Percentiles rank a stretch among this genome's conserved stretches.
These are phyloP conservation scores for Sylvietta virens DNA, from an alignment of 2,113 vertebrate species.

Conservation along the genomic window DNA sequence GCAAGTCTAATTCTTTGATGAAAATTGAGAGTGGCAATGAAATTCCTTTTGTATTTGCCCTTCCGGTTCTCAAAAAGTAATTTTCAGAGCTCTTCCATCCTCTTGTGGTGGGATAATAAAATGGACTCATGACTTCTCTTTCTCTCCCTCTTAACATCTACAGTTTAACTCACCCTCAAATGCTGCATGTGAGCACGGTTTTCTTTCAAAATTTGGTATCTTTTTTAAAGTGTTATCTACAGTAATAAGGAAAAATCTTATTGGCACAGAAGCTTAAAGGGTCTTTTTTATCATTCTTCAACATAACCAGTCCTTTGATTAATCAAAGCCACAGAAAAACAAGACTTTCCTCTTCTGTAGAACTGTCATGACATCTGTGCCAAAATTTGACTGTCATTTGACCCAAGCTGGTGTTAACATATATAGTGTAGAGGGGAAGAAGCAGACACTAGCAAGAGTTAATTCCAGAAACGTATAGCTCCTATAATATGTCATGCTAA, in stretches of 20 bases:
- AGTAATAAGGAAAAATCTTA: background rate
- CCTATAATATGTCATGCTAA: background rate
- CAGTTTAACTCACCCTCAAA: background rate
- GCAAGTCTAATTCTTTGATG: background rate
- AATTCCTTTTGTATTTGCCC: background rate
- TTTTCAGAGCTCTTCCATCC: conserved; percentile 47
- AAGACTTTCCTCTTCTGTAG: background rate
- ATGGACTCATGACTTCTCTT: background rate
- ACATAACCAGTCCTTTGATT: background rate
- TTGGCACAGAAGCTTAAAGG: accelerated
- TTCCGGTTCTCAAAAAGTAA: background rate
- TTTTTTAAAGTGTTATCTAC: background rate
- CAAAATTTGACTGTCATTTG: background rate
- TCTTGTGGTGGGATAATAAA: conserved; percentile 42
- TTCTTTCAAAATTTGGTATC: background rate
- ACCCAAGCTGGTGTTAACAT: background rate
- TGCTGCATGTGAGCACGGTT: background rate
- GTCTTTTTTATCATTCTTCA: background rate
- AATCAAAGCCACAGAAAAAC: background rate
- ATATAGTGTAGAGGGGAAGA: background rate
- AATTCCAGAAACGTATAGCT: background rate
- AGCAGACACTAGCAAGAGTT: background rate
- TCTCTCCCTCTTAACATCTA: background rate
- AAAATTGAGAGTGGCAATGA: background rate
- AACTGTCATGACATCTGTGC: background rate